phyloP scores from a whole-genome alignment of 2,888 invertebrate species.

The Sinohyriopsis cumingii region DNA sequence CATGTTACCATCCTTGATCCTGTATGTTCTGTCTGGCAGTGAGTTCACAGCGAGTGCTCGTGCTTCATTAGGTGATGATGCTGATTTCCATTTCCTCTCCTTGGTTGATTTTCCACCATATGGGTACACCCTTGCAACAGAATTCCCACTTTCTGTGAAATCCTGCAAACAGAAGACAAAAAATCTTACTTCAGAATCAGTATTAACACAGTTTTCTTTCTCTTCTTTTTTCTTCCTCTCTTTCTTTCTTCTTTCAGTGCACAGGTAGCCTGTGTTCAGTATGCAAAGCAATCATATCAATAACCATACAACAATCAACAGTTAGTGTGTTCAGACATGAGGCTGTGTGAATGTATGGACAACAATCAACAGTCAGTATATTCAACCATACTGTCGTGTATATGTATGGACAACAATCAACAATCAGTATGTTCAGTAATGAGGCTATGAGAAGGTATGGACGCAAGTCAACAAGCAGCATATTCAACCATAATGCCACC shows the following conservation, averaged over 20 bases:
- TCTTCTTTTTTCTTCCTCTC: background rate
- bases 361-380: too few species aligned
- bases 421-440: too few species aligned
- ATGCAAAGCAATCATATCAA: background rate
- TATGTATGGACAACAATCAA: too few species aligned
- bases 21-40: conserved; percentile 47
- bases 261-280: background rate
- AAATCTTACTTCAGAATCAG: background rate
- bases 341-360: too few species aligned
- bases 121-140: conserved; percentile 48
- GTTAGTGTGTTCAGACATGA: too few species aligned
- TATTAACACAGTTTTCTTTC: background rate
- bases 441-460: too few species aligned
- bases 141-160: conserved; percentile 18
- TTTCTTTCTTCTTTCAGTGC: background rate
- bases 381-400: too few species aligned
- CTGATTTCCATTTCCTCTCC: conserved; percentile 31
- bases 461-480: too few species aligned
- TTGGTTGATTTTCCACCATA: conserved; percentile 45
- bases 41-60: conserved; percentile 35
- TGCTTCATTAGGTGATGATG: conserved; percentile 46
- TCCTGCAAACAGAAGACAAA: conserved; percentile 21
- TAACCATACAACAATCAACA: too few species aligned
- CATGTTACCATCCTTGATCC: conserved; percentile 31
- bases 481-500: too few species aligned